Conservation (phyloP, 23 tunicate species). For the Phallusia fumigata region DNA sequence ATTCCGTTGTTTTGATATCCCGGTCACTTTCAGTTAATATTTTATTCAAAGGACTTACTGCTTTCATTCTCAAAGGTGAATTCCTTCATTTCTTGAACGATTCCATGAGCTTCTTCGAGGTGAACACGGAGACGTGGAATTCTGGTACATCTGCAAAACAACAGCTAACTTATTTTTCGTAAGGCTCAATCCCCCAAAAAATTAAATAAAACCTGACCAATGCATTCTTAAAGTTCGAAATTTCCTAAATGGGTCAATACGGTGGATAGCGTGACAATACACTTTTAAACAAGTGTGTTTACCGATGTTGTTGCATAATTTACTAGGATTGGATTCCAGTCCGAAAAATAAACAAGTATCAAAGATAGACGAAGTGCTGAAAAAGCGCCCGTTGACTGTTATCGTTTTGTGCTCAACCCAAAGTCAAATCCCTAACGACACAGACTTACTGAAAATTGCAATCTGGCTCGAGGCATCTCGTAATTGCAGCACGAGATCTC, state of each 20-base stretch:
- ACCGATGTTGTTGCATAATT: neutral
- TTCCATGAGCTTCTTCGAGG: slow-evolving; percentile 66
- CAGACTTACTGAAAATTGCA: slow-evolving; percentile 70
- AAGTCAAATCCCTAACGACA: neutral
- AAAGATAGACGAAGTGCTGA: too few species aligned
- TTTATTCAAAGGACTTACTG: slow-evolving; percentile 15
- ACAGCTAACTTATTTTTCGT: neutral
- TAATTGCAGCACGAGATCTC: slow-evolving; percentile 61
- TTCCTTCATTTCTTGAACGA: slow-evolving; percentile 33
- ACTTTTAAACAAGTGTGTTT: neutral
- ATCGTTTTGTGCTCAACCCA: too few species aligned
- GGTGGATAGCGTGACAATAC: too few species aligned
- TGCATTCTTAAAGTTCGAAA: too few species aligned
- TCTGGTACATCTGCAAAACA: slow-evolving; percentile 57
- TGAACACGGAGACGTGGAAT: slow-evolving; percentile 74
- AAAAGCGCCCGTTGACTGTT: too few species aligned
- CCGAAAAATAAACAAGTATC: too few species aligned
- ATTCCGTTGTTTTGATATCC: too few species aligned
- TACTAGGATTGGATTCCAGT: too few species aligned
- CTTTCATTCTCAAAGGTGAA: slow-evolving; percentile 44
- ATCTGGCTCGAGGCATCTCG: slow-evolving; percentile 78
- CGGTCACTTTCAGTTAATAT: too few species aligned
- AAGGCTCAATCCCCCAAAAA: too few species aligned
- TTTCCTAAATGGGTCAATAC: too few species aligned
- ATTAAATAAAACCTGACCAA: too few species aligned